Evolutionary conservation across 2,888 invertebrate species (phyloP), one percentile per base, ranked within the genome.

Genomic region (Andrena trimmerana): DNA sequence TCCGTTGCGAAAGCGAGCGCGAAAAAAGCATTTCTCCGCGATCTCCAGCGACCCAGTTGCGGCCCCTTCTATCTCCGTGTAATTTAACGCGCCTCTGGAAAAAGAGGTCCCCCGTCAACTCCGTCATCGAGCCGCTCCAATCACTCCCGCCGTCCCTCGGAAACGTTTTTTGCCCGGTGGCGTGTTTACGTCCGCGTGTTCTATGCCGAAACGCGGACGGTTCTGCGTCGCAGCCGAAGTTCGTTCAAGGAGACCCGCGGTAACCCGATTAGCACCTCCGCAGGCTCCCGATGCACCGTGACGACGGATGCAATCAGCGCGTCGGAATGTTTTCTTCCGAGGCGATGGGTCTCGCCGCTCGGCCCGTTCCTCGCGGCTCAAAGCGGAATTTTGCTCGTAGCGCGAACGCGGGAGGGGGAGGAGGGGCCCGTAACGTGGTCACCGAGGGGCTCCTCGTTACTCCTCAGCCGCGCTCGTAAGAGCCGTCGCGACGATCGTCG

Each of bases 401-500:
- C 78, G 75, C 36, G 59, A 48, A 59, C 20, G 54, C 67, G 71
- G 20, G 20, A 20, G 4, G 50, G 63, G 59, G 62, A 66, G 62
- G 33, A 57, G 54, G 62, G 52, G 36, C 20, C 16, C 29, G 66
- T n/a, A 20, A 63, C 67, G 60, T 42, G 36, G 33, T 48, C 65
- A 68, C 13, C 60, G 72, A 65, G 57, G 57, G 67, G 73, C 69
- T 71, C 73, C 81, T 76, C 73, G 83, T 84, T 83, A 81, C 86
- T 82, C 67, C 81, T 63, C 81, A 65, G 78, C 72, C 52, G 31
- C 63, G 71, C 69, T 76, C 76, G 74, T 86, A 88, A 86, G 87
- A 89, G 86, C 86, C 90, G 91, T 90, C 89, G 90, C 88, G 90
- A 90, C 90, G 88, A 85, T 87, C 90, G 92, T 89, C 91, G 91